Evolutionary conservation across 2,888 invertebrate species (phyloP), one percentile per base, ranked within the genome.

Genomic region (Steromphala cineraria): DNA sequence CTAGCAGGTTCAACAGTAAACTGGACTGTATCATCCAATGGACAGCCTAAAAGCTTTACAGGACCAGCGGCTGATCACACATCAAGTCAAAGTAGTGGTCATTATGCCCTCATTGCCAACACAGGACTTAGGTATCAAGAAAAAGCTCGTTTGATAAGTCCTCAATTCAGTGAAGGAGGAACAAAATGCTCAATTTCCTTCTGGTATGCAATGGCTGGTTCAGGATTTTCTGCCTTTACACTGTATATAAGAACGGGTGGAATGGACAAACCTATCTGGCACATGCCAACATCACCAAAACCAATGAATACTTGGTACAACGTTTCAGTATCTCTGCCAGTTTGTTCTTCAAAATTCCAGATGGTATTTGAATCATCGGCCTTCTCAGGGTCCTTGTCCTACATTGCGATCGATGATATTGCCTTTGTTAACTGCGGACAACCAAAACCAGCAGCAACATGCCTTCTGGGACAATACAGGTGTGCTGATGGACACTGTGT

Each of bases 81-180:
- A 2, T 84, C 85, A 67, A 84, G 86, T 17, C 88, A 85, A n/a
- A 75, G 83, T 15, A 67, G 81, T 80, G 95, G 95, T 52, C 95
- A 95, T 19, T 95, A 95, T 87, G 94, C 95, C 0, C 94, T 93
- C 88, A 94, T 95, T 56, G 94, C 95, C 10, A 95, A 94, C 85
- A 95, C 95, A 0, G 92, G 83, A 24, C 75, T 52, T n/a, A 78
- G 84, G 24, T 80, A 28, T 3, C 67, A 95, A 78, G 88, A 95
- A 86, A 92, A 92, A 67, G 95, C 95, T 0, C 91, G 94, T 84
- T 93, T 95, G 5, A 91, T 95, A 15, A 95, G 95, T 84, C 93
- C 94, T n/a, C 71, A 86, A 13, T 92, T 87, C 78, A 83, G 83
- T 53, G 86, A 85, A 80, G 89, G 90, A 21, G 89, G 89, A 2